A percentile compares a stretch with the other conserved stretches of the same genome.
Evolutionary conservation across 2,113 vertebrate genomes (phyloP).

Genomic region (Clarias batrachus): DNA sequence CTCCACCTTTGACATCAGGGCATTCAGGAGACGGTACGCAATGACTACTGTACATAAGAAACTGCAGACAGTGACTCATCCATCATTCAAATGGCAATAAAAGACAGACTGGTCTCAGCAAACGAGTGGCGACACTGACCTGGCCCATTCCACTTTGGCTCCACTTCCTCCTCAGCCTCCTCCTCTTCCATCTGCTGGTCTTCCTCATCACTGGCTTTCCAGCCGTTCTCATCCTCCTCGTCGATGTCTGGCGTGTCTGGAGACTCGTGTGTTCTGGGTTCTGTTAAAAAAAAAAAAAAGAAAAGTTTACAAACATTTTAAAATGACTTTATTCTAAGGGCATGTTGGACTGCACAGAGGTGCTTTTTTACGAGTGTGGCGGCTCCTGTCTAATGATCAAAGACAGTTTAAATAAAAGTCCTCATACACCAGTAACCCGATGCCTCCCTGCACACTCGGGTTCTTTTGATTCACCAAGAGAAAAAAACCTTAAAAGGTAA

Average conservation of each 20-base stretch:
- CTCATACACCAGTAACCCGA: slow-evolving; percentile 55
- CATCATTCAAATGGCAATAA: slow-evolving; percentile 27
- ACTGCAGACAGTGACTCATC: slow-evolving; percentile 37
- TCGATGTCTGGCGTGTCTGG: slow-evolving; percentile 52
- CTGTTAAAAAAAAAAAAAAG: slow-evolving; percentile 53
- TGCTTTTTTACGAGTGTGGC: slow-evolving; percentile 29
- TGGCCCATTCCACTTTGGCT: slow-evolving; percentile 78
- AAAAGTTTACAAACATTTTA: neutral
- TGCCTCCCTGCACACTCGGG: slow-evolving; percentile 45
- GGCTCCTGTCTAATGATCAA: slow-evolving; percentile 66
- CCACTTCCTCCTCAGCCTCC: slow-evolving; percentile 49
- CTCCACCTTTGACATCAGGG: neutral
- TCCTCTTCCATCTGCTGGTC: slow-evolving; percentile 62
- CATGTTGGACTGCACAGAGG: neutral
- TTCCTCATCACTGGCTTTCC: slow-evolving; percentile 44
- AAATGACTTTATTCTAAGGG: neutral
- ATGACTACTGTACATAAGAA: slow-evolving; percentile 4
- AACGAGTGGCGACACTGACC: slow-evolving; percentile 70
- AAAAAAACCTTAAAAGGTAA: slow-evolving; percentile 33
- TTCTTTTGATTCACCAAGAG: slow-evolving; percentile 47
- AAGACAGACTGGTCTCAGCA: slow-evolving; percentile 19
- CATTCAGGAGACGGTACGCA: neutral
- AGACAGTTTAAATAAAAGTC: slow-evolving; percentile 51
- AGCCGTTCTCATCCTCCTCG: slow-evolving; percentile 66
- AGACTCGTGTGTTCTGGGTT: slow-evolving; percentile 65